Conservation (phyloP, 2,113 vertebrate genomes). For the Hydrolagus affinis region DNA sequence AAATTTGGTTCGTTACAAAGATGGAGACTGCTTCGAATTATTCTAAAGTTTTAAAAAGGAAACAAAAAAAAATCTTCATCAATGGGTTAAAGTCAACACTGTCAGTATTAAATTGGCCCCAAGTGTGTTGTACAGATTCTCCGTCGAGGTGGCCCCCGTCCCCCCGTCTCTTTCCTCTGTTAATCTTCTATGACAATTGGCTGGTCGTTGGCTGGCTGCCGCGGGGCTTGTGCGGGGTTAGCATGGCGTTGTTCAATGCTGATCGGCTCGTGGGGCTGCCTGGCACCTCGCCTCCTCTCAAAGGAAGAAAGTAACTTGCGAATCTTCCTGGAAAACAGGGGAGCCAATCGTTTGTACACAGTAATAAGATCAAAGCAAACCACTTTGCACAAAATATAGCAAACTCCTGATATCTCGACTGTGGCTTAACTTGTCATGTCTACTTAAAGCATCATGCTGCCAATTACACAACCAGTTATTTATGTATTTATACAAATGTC, state of each 20-base stretch:
- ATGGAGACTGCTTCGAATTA: background rate
- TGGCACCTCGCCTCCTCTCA: constrained; percentile 65
- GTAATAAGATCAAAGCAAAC: too few relatives aligned
- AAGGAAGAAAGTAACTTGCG: constrained; percentile 67
- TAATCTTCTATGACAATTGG: constrained; percentile 68
- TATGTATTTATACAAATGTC: too few relatives aligned
- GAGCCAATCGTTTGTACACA: too few relatives aligned
- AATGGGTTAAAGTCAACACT: background rate
- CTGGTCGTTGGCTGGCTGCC: constrained; percentile 64
- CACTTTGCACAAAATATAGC: too few relatives aligned
- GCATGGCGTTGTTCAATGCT: constrained; percentile 52
- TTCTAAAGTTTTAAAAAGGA: background rate
- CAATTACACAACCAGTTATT: too few relatives aligned
- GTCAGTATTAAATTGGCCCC: background rate
- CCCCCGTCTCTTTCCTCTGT: constrained; percentile 18
- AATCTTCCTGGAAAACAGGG: constrained; percentile 51
- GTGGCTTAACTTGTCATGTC: too few relatives aligned
- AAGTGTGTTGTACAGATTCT: background rate
- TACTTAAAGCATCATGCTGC: too few relatives aligned
- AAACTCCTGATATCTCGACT: too few relatives aligned
- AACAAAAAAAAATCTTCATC: background rate
- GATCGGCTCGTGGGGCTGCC: constrained; percentile 61
- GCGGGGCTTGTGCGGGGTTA: constrained; percentile 51
- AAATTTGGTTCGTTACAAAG: constrained; percentile 4
- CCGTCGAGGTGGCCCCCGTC: background rate